Evolutionary conservation across 2,797 vertebrate species (phyloP).

Genomic region (Rhinoraja longicauda): DNA sequence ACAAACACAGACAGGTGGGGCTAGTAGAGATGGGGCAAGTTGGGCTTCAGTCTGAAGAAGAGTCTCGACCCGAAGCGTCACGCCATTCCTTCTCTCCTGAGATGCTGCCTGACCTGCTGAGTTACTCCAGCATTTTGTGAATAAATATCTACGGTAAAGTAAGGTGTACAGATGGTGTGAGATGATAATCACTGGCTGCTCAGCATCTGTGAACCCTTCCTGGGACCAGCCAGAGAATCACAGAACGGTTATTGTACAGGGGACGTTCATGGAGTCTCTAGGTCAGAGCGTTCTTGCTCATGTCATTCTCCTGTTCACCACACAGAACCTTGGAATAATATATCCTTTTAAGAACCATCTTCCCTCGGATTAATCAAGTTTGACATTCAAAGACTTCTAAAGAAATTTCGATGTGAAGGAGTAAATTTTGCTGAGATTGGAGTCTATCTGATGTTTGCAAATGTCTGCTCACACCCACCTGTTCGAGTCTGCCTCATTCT

Average conservation of each 20-base stretch:
- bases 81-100: no score
- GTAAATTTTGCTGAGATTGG: constrained; percentile 1
- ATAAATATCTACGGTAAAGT: no score
- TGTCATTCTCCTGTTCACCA: no score
- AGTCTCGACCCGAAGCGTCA: no score
- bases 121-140: no score
- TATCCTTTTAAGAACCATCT: neutral
- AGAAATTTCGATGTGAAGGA: neutral
- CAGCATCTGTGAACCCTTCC: neutral
- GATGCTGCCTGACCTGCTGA: no score
- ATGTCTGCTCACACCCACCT: constrained; percentile 1
- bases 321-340: neutral
- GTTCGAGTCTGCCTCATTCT: neutral
- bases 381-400: neutral
- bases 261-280: no score
- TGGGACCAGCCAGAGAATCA: neutral
- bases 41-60: no score
- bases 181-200: neutral
- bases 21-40: no score
- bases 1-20: no score
- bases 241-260: no score
- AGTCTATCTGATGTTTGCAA: neutral
- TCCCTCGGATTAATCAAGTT: neutral
- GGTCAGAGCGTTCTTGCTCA: no score
- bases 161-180: neutral